Evolutionary conservation across 2,113 vertebrate species (phyloP), one percentile per base, ranked within the genome.

Genomic region (Nothocercus julius): DNA sequence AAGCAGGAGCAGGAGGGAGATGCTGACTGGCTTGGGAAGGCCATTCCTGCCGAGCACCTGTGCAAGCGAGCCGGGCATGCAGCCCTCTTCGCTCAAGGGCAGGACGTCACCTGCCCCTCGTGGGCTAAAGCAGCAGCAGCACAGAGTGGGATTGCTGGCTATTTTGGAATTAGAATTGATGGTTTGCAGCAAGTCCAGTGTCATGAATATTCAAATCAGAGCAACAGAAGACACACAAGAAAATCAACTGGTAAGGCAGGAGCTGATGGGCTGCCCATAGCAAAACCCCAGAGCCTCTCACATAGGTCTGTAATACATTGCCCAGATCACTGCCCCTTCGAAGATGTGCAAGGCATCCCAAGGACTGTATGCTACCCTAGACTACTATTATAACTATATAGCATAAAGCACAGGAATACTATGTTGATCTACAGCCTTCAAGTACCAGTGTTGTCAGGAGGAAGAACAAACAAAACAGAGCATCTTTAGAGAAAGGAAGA

Each of bases 1-100:
- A 49, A 5, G 8, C 40, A 0, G 0, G 68, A 82, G 42, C 47
- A 82, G 53, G 79, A 62, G 0, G 1, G 69, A 73, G 66, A 79
- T 28, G 74, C 47, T 34, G 86, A 27, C 42, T 44, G 62, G 11
- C 49, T 85, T 1, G 4, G 67, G 53, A 88, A 87, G 22, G 0
- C 0, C 74, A 27, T 5, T 49, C 9, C 22, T 86, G 81, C 88
- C 27, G 34, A 87, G 83, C 56, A 89, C 53, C 5, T 4, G 77
- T 53, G 87, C 58, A 36, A 36, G 36, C 36, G 42, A 42, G 11
- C 42, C 9, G 42, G 10, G 42, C 42, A 13, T 42, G 9, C 53
- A 13, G 27, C 22, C 8, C 4, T 38, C 58, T 47, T 69, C 4
- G 0, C 47, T 76, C 27, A 4, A 1, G 12, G 34, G 32, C 44